These are phyloP conservation scores for Propithecus perrieri DNA, from an alignment of 2,797 vertebrate genomes.

Conservation along the genomic window DNA sequence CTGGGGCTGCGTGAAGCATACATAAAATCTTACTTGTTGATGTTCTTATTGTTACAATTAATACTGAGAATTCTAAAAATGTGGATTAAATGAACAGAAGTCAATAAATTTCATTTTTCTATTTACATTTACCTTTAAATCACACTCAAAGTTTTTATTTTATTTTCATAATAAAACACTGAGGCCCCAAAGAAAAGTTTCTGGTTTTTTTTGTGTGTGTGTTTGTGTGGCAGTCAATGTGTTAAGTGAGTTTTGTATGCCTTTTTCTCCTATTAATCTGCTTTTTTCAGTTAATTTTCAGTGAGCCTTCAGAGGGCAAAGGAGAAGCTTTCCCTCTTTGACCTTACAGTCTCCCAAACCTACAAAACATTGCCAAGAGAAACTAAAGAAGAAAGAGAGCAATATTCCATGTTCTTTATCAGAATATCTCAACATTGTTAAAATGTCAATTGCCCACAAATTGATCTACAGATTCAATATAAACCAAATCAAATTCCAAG, in stretches of 20 bases:
- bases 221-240: no score
- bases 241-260: not conserved
- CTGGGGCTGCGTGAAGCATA: no score
- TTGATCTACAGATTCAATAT: not conserved
- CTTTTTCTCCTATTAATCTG: not conserved
- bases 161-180: no score
- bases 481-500: not conserved
- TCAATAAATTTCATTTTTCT: no score
- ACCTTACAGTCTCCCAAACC: not conserved
- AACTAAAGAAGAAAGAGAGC: not conserved
- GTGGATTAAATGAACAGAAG: no score
- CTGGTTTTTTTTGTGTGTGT: no score
- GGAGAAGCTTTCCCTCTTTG: not conserved
- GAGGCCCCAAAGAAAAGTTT: no score
- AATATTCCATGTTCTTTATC: not conserved
- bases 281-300: not conserved
- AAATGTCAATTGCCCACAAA: not conserved
- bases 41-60: no score
- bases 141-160: no score
- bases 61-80: no score
- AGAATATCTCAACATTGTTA: not conserved
- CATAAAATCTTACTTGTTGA: no score
- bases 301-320: not conserved
- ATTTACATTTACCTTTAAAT: no score
- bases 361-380: not conserved